Conservation (phyloP, 2,888 invertebrate species). For the Smittia sp. region DNA sequence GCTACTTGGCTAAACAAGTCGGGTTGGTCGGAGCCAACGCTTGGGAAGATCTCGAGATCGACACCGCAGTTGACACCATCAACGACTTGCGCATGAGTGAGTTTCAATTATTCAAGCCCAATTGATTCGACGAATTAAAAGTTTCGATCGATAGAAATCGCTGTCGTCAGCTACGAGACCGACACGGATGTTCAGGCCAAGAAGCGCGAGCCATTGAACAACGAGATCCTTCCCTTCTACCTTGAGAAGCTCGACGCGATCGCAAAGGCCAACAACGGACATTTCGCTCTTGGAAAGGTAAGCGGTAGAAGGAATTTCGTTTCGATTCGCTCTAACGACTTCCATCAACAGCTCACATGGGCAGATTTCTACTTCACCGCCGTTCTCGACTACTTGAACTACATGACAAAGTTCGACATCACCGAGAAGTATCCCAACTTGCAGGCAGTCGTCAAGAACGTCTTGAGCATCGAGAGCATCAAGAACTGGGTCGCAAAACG, state of each 20-base stretch:
- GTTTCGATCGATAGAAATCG: constrained; percentile 15
- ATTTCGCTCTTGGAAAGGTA: constrained; percentile 25
- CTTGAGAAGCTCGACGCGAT: constrained; percentile 32
- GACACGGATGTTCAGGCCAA: constrained; percentile 36
- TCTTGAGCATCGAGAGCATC: constrained; percentile 54
- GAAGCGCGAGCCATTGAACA: constrained; percentile 55
- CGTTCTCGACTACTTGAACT: constrained; percentile 54
- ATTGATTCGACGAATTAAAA: constrained; percentile 35
- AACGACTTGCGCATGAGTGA: constrained; percentile 56
- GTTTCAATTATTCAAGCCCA: constrained; percentile 42
- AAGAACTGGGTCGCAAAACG: constrained; percentile 59
- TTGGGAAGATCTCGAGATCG: constrained; percentile 57
- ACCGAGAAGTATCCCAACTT: constrained; percentile 55
- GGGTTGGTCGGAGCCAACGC: constrained; percentile 55
- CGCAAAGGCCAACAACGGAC: constrained; percentile 8
- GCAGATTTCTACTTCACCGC: constrained; percentile 57
- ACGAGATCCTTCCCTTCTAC: constrained; percentile 57
- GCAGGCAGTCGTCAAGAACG: constrained; percentile 54
- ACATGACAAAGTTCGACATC: constrained; percentile 52
- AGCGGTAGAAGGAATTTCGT: not conserved
- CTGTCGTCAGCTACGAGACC: constrained; percentile 34
- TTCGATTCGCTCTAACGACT: constrained; percentile 46
- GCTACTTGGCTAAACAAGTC: constrained; percentile 56
- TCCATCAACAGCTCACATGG: constrained; percentile 55
- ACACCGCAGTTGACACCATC: constrained; percentile 56